Percentiles rank a stretch among this genome's conserved stretches.
Evolutionary conservation across 2,888 invertebrate species (phyloP).

Genomic region (Tenthredo livida): DNA sequence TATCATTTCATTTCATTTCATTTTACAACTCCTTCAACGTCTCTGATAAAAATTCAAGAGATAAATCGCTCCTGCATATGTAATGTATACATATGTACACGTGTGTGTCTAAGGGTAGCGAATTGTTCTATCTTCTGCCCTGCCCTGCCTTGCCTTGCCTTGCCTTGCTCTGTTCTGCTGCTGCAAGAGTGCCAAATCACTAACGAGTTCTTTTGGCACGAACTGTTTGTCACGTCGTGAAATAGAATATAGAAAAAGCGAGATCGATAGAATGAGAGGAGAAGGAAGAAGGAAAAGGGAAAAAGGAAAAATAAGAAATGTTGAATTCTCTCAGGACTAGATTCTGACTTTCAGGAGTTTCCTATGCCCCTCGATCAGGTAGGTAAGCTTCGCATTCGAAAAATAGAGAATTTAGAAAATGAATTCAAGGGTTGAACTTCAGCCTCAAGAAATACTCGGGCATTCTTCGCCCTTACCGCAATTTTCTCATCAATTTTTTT

Average conservation of each 20-base stretch:
- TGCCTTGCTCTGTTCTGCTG: background rate
- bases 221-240: conserved; percentile 46
- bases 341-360: background rate
- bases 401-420: background rate
- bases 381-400: background rate
- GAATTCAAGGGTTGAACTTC: background rate
- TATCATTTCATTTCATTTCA: background rate
- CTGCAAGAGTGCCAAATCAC: conserved; percentile 27
- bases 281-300: too few relatives aligned
- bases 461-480: background rate
- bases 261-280: background rate
- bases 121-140: background rate
- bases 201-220: conserved; percentile 50
- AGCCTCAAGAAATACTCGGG: background rate
- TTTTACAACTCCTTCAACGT: background rate
- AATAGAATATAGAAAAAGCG: conserved; percentile 35
- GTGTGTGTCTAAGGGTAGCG: background rate
- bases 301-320: background rate
- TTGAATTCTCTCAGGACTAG: conserved; percentile 15
- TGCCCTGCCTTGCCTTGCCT: background rate
- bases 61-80: background rate
- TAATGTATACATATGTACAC: background rate
- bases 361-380: background rate
- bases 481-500: background rate
- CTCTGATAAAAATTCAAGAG: background rate